Percentiles rank a stretch among this genome's conserved stretches.
phyloP scores from a whole-genome alignment of 2,797 vertebrate species.

The Pseudopleuronectes americanus region DNA sequence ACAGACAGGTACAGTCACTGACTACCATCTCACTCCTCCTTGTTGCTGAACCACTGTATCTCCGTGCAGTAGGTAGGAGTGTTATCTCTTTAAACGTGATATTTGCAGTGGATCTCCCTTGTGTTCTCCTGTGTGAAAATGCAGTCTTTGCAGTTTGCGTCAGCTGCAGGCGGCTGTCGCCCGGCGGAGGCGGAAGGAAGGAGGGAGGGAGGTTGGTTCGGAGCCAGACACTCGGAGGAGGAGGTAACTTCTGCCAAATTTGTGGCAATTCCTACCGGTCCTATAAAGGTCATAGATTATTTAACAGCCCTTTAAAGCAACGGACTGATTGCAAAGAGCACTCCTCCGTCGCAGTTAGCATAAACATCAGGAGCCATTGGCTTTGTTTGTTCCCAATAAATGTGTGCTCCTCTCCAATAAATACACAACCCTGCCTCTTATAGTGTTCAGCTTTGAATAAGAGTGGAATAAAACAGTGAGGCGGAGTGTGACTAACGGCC shows the following conservation, averaged over 20 bases:
- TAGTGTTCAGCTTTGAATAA: conserved; percentile 15
- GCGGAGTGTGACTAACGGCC: conserved; percentile 36
- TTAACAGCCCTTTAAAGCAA: conserved; percentile 55
- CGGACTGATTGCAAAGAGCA: conserved; percentile 44
- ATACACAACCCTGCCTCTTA: conserved; percentile 33
- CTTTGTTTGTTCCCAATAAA: conserved; percentile 30
- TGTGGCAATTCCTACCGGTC: conserved; percentile 61
- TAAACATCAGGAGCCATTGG: conserved; percentile 31
- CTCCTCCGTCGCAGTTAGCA: conserved; percentile 30
- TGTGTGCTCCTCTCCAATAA: conserved; percentile 14
- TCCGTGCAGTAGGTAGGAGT: background rate
- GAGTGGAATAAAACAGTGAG: conserved; percentile 49
- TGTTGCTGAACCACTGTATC: background rate
- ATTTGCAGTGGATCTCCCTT: conserved; percentile 9
- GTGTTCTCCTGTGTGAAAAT: conserved; percentile 22
- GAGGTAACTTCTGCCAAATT: conserved; percentile 66
- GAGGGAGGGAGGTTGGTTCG: conserved; percentile 35
- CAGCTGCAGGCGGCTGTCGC: conserved; percentile 23
- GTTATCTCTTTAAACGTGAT: conserved; percentile 11
- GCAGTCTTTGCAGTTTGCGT: conserved; percentile 38
- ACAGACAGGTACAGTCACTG: no score
- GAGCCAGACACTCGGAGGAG: conserved; percentile 61
- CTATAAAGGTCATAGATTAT: conserved; percentile 77
- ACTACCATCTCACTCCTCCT: background rate
- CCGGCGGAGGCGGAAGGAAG: background rate